phyloP scores from a whole-genome alignment of 53 echinoderm and acorn worm species.

The Glandiceps talaboti region DNA sequence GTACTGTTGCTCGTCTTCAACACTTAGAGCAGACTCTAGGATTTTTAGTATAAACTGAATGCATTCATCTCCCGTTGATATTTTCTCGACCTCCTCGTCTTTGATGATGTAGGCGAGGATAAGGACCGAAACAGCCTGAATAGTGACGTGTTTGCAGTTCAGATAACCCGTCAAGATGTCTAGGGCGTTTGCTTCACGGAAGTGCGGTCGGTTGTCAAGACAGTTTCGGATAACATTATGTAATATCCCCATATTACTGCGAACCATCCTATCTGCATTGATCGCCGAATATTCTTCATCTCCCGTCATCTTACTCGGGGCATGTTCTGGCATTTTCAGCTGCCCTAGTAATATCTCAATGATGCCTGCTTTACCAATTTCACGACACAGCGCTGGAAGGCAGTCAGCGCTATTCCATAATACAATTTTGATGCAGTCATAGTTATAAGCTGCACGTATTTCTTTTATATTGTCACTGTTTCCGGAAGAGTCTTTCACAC shows the following conservation, averaged over 20 bases:
- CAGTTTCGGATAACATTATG: not conserved
- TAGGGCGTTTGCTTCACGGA: not conserved
- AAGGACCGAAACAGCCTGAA: not conserved
- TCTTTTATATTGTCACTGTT: too few relatives aligned
- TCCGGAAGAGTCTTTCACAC: not conserved
- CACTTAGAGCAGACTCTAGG: conserved; percentile 24
- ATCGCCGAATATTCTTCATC: not conserved
- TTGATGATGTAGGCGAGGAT: conserved; percentile 7
- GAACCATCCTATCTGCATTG: not conserved
- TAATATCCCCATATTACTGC: not conserved
- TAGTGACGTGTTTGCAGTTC: not conserved
- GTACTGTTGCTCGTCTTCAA: too few relatives aligned
- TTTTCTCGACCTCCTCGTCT: conserved; percentile 20
- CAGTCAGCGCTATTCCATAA: not conserved
- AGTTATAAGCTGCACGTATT: not conserved
- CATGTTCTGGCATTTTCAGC: not conserved
- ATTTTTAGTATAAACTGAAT: conserved; percentile 9
- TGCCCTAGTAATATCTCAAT: not conserved
- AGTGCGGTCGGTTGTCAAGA: not conserved
- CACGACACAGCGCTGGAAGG: not conserved
- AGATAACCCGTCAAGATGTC: not conserved
- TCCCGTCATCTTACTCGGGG: not conserved
- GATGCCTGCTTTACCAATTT: not conserved
- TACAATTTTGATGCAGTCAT: not conserved
- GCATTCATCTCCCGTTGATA: not conserved